Evolutionary conservation across 37 sponge, comb jelly and placozoan species (phyloP).

Genomic region (Hormiphora californensis): DNA sequence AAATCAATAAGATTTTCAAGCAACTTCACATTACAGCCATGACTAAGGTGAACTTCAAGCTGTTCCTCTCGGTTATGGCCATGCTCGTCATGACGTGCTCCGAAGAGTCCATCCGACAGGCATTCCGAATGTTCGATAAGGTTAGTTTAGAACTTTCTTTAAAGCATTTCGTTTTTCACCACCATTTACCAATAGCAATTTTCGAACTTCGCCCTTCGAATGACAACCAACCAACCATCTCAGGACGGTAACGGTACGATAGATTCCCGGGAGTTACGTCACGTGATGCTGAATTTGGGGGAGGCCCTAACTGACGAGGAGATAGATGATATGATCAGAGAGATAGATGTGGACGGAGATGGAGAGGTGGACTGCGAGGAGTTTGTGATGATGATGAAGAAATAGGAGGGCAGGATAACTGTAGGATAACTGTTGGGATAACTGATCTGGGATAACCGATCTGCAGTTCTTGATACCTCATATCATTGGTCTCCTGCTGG

Average conservation of each 20-base stretch:
- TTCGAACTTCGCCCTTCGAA: not conserved
- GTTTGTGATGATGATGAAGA: constrained; percentile 44
- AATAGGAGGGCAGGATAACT: too few relatives aligned
- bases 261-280: constrained; percentile 25
- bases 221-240: not conserved
- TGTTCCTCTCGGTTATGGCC: constrained; percentile 5
- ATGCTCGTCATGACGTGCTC: not conserved
- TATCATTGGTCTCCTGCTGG: too few relatives aligned
- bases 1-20: constrained; percentile 7
- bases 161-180: not conserved
- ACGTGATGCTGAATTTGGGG: constrained; percentile 29
- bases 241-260: constrained; percentile 30
- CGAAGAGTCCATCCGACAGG: constrained; percentile 39
- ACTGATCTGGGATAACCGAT: too few relatives aligned
- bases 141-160: too few relatives aligned
- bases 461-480: too few relatives aligned
- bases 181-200: not conserved
- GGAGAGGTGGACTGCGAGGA: constrained; percentile 40
- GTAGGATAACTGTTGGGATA: too few relatives aligned
- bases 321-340: constrained; percentile 25
- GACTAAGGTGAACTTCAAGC: not conserved
- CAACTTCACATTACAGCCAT: not conserved
- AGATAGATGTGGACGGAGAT: constrained; percentile 29
- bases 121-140: constrained; percentile 32
- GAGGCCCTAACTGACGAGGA: constrained; percentile 27